Base-by-base conservation (phyloP, 2,113 vertebrate species). In the Mormyrus lacerda region DNA sequence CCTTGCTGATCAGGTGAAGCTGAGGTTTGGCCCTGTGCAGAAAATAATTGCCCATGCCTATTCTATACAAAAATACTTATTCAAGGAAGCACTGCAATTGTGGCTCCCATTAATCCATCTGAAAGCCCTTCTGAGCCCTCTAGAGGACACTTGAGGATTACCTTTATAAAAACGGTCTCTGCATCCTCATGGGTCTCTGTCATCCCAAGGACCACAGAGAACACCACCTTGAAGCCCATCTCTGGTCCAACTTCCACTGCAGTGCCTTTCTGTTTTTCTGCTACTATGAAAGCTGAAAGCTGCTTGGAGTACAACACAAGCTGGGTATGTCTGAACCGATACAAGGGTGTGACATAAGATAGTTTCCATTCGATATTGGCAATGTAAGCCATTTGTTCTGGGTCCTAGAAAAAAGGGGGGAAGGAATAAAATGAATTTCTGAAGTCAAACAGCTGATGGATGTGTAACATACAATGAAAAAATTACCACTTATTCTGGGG, bases 281-380 rank as follows among this genome's bases (percentile, higher is more conserved):
- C 94, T 21, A 94, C 93, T 1, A 99, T 93, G 48, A 96, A 97
- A 0, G 96, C 95, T 0, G 96, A 91, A 0, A 99, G 95, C 90
- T 96, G 95, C 88, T 93, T 94, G 15, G 97, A 94, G 87, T 99
- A 99, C 2, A 91, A 91, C 90, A 91, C 95, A 84, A 99, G 94
- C 79, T 92, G 92, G 0, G 91, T 90, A 48, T 96, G 92, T 27
- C 91, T 94, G 93, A 99, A 99, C 15, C 93, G 92, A 93, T 97
- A 95, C 79, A 99, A 93, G 0, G 98, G 98, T 1, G 97, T 98
- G 87, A 98, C 95, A n/a, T 97, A 97, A 10, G 97, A 97, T 9
- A 99, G 91, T 53, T 95, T 94, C 98, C 98, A 99, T 15, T 97
- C 96, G 0, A 95, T 96, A 31, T 95, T 94, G 84, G 97, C 91